phyloP scores from a whole-genome alignment of 2,113 vertebrate species.

The Penelope pileata region DNA sequence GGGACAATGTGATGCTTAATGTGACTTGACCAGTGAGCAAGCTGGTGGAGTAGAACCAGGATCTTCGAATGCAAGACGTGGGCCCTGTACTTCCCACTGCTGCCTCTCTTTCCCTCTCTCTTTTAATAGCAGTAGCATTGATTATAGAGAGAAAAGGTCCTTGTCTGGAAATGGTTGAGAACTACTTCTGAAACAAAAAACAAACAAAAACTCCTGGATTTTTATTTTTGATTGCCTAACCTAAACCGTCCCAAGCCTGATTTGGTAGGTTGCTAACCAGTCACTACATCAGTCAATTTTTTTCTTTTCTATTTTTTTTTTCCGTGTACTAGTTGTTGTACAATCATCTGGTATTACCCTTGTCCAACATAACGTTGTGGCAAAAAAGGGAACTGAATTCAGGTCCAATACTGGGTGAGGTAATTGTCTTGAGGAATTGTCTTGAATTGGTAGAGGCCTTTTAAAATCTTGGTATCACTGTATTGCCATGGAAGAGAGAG shows the following conservation, averaged over 20 bases:
- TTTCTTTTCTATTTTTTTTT: not conserved
- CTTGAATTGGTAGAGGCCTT: not conserved
- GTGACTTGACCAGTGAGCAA: not conserved
- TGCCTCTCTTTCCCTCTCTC: not conserved
- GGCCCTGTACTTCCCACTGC: accelerated
- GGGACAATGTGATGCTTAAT: not conserved
- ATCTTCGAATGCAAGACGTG: not conserved
- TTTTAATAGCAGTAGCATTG: not conserved
- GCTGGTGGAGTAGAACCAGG: not conserved
- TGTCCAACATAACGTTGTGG: not conserved
- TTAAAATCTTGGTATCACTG: not conserved
- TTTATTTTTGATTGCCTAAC: not conserved
- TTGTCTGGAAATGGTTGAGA: not conserved
- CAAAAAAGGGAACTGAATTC: not conserved
- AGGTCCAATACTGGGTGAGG: not conserved
- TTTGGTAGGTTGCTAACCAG: not conserved
- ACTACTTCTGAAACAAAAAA: not conserved
- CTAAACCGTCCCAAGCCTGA: not conserved
- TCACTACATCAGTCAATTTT: not conserved
- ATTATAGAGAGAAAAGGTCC: not conserved
- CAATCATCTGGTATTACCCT: not conserved
- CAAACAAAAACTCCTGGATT: not conserved
- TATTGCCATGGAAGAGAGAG: not conserved
- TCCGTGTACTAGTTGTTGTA: not conserved
- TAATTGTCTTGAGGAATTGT: not conserved